Conservation (phyloP, 2,888 invertebrate genomes). For the Phasia obesa region DNA sequence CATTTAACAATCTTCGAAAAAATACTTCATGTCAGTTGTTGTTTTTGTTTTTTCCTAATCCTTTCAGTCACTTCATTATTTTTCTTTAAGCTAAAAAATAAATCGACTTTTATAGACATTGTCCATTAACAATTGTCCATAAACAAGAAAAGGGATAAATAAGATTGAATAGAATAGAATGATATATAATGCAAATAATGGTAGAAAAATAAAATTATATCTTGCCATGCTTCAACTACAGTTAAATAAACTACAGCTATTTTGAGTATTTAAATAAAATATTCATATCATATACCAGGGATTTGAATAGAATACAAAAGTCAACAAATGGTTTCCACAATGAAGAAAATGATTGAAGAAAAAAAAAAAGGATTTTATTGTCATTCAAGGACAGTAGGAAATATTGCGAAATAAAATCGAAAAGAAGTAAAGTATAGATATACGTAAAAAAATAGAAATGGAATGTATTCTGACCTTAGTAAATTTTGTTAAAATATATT, state of each 20-base stretch:
- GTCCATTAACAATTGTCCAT: not conserved
- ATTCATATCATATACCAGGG: slow-evolving; percentile 14
- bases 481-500: too few relatives aligned
- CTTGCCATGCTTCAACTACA: not conserved
- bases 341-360: too few relatives aligned
- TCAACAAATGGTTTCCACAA: not conserved
- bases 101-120: slow-evolving; percentile 18
- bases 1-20: not conserved
- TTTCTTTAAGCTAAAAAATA: slow-evolving; percentile 8
- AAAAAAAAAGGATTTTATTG: not conserved
- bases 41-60: slow-evolving; percentile 20
- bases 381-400: too few relatives aligned
- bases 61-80: slow-evolving; percentile 23
- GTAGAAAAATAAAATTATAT: not conserved
- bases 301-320: slow-evolving; percentile 1
- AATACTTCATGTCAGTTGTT: not conserved
- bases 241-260: slow-evolving; percentile 15
- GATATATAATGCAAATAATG: not conserved
- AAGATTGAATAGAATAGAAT: not conserved
- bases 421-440: too few relatives aligned
- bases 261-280: slow-evolving; percentile 7
- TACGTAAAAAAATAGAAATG: too few relatives aligned
- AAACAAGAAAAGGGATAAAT: not conserved
- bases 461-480: too few relatives aligned
- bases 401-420: too few relatives aligned